Conservation (phyloP, 2,113 vertebrate species). For the Cyprinodon brontotheroides region DNA sequence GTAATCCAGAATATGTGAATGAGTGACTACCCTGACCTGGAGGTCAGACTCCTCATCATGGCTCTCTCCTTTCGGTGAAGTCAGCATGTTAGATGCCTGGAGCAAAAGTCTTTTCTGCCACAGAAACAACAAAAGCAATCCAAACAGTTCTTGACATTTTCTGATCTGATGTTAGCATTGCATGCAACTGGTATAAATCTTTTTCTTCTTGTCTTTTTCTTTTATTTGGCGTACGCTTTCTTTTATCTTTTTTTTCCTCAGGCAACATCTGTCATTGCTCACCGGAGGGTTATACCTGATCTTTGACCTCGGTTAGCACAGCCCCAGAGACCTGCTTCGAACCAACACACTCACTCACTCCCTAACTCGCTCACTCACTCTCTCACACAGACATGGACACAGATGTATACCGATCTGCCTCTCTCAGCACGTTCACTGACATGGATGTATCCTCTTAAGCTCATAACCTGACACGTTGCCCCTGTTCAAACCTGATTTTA, state of each 20-base stretch:
- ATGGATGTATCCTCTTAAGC: background rate
- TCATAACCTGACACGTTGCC: background rate
- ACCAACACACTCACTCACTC: slow-evolving; percentile 30
- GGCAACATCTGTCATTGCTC: slow-evolving; percentile 71
- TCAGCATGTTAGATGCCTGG: slow-evolving; percentile 20
- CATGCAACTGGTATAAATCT: slow-evolving; percentile 39
- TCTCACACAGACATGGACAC: slow-evolving; percentile 1
- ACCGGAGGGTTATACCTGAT: slow-evolving; percentile 69
- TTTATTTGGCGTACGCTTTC: background rate
- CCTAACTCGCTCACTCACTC: background rate
- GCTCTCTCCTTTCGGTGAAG: slow-evolving; percentile 32
- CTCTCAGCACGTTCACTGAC: background rate
- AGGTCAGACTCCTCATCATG: slow-evolving; percentile 16
- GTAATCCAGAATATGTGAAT: slow-evolving; percentile 1
- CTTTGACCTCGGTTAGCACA: slow-evolving; percentile 72
- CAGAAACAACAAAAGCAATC: slow-evolving; percentile 41
- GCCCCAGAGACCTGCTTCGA: slow-evolving; percentile 62
- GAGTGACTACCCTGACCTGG: background rate
- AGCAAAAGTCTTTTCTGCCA: slow-evolving; percentile 28
- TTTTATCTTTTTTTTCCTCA: slow-evolving; percentile 63
- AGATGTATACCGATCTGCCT: background rate
- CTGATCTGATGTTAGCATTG: slow-evolving; percentile 54
- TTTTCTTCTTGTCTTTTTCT: slow-evolving; percentile 15
- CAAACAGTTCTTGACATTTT: slow-evolving; percentile 42
- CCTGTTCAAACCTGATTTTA: background rate